Conservation (phyloP, 2,888 invertebrate genomes). For the Chrysolina oricalcia region DNA sequence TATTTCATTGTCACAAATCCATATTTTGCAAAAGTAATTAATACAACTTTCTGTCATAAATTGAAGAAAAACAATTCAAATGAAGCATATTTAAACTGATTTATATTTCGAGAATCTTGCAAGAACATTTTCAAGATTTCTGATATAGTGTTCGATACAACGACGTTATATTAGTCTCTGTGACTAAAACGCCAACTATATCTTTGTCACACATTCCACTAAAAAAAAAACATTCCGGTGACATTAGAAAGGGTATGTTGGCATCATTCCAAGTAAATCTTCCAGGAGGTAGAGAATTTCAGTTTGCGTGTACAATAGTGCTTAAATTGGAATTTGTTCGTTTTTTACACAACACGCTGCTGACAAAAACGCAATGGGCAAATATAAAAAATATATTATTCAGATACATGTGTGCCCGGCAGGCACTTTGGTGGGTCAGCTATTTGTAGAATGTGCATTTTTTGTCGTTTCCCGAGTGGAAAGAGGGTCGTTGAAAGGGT, state of each 20-base stretch:
- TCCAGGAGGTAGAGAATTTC: conserved; percentile 21
- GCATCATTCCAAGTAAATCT: conserved; percentile 16
- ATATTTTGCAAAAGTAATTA: too few relatives aligned
- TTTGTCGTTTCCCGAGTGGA: conserved; percentile 16
- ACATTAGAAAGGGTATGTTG: conserved; percentile 9
- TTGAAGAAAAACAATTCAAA: too few relatives aligned
- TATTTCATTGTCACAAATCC: too few relatives aligned
- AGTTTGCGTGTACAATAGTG: conserved; percentile 21
- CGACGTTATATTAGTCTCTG: neutral
- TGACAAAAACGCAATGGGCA: conserved; percentile 22
- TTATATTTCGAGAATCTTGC: neutral
- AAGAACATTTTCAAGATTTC: neutral
- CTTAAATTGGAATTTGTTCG: conserved; percentile 21
- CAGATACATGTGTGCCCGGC: conserved; percentile 22
- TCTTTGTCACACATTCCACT: conserved; percentile 3
- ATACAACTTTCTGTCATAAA: too few relatives aligned
- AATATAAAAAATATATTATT: conserved; percentile 26
- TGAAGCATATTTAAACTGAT: neutral
- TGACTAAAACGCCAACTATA: conserved; percentile 3
- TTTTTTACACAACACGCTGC: conserved; percentile 20
- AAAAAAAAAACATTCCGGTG: neutral
- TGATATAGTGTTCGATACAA: neutral
- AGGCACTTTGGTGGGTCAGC: conserved; percentile 32
- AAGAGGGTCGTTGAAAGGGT: conserved; percentile 26
- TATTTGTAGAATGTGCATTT: conserved; percentile 33